Base-by-base conservation (phyloP, 2,113 vertebrate genomes). In the Mesembrinibis cayennensis region DNA sequence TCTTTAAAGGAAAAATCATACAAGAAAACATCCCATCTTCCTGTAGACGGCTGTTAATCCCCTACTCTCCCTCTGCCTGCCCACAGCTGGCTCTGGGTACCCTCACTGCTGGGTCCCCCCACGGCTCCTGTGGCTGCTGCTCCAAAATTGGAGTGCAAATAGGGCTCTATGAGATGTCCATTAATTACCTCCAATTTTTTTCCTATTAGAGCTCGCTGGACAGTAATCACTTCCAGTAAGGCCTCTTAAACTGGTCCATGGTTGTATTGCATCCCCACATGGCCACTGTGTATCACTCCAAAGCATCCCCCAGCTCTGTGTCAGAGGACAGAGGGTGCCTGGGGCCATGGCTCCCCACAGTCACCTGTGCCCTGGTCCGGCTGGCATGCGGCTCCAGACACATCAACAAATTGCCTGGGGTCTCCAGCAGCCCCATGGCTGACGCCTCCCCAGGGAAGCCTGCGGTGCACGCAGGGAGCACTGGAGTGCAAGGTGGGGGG, bases 1-100 rank as follows among this genome's bases (percentile, higher is more conserved):
- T 50, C 86, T 95, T 95, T 87, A 88, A 95, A 95, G 93, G 89
- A 95, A 83, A 94, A 93, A 87, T 89, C 56, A 79, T 63, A 44
- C 70, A 87, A 89, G 83, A 59, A 95, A 94, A 96, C 59, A 91
- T 63, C 86, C 77, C 52, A 26, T 84, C 83, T 76, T 84, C 65
- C 72, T 83, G 77, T 19, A 82, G 79, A 67, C 4, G 1, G 50
- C 42, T 1, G 5, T 67, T 87, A 74, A 84, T 91, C 69, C 67
- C 50, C 9, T 1, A n/a, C 50, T 66, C 27, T 72, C 58, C 67
- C 66, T 56, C 58, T 1, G 10, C 58, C 69, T 56, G 59, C 67
- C 76, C 61, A 4, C 77, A 55, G 36, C 93, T 61, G 49, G 44
- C 74, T 65, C 70, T 40, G 82, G 38, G 12, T 52, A 0, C 58